Conservation (phyloP, 2,888 invertebrate genomes). For the Arge pagana region DNA sequence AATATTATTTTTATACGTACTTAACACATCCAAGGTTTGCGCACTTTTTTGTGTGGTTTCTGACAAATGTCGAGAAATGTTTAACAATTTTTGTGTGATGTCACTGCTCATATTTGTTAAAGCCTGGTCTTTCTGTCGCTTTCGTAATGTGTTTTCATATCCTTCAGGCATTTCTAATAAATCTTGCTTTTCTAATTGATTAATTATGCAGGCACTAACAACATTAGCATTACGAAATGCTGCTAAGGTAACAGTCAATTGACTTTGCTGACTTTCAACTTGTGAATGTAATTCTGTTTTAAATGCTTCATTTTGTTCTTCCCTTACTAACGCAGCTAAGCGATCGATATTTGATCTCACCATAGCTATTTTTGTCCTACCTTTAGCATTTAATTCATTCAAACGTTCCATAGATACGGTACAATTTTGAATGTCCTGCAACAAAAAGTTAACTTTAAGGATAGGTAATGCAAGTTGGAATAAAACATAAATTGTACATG, state of each 20-base stretch:
- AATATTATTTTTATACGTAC: conserved; percentile 46
- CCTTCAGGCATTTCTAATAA: conserved; percentile 63
- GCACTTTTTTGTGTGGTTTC: conserved; percentile 88
- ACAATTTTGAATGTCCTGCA: conserved; percentile 78
- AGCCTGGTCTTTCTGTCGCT: conserved; percentile 70
- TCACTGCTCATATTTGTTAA: conserved; percentile 73
- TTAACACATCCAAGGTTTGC: conserved; percentile 78
- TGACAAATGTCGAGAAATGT: conserved; percentile 83
- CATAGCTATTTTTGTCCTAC: conserved; percentile 70
- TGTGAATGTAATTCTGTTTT: conserved; percentile 68
- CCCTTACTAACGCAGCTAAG: conserved; percentile 67
- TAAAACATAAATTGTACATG: no score
- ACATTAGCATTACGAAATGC: conserved; percentile 83
- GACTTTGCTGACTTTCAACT: conserved; percentile 71
- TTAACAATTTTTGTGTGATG: conserved; percentile 83
- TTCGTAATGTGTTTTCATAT: conserved; percentile 68
- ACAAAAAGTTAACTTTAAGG: no score
- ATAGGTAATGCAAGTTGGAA: no score
- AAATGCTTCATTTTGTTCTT: conserved; percentile 63
- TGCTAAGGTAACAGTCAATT: conserved; percentile 73
- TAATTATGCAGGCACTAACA: conserved; percentile 76
- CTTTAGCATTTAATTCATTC: conserved; percentile 76
- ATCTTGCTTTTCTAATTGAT: conserved; percentile 75
- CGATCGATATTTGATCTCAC: conserved; percentile 73
- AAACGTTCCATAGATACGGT: conserved; percentile 72